These are phyloP conservation scores for Coendou prehensilis DNA, from an alignment of 2,797 vertebrate species.

Conservation along the genomic window DNA sequence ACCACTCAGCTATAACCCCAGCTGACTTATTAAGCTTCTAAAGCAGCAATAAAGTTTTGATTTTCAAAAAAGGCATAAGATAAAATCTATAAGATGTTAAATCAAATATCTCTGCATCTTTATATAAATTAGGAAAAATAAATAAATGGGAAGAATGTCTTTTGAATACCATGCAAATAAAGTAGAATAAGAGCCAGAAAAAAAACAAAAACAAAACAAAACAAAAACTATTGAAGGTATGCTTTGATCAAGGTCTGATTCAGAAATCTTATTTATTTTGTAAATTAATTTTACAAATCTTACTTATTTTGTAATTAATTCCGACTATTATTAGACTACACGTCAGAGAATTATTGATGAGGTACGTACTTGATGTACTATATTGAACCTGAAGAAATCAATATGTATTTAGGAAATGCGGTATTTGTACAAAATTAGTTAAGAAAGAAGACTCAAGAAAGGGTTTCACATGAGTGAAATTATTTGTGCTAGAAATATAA, in stretches of 20 bases:
- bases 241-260: neutral
- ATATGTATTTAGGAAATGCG: neutral
- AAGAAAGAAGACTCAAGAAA: neutral
- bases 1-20: fast-evolving
- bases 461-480: neutral
- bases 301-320: neutral
- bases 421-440: neutral
- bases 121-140: neutral
- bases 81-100: neutral
- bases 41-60: neutral
- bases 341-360: neutral
- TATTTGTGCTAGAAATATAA: neutral
- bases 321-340: neutral
- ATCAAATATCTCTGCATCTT: neutral
- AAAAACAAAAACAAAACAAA: neutral
- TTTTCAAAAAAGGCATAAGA: neutral
- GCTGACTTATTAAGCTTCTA: neutral
- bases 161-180: neutral
- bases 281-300: neutral
- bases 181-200: neutral
- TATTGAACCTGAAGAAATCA: constrained; percentile 1
- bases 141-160: neutral
- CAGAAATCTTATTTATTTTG: neutral
- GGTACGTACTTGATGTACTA: neutral
- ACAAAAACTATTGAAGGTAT: neutral